These are phyloP conservation scores for Gonioctena quinquepunctata DNA, from an alignment of 1,140 invertebrate genomes.

Conservation along the genomic window DNA sequence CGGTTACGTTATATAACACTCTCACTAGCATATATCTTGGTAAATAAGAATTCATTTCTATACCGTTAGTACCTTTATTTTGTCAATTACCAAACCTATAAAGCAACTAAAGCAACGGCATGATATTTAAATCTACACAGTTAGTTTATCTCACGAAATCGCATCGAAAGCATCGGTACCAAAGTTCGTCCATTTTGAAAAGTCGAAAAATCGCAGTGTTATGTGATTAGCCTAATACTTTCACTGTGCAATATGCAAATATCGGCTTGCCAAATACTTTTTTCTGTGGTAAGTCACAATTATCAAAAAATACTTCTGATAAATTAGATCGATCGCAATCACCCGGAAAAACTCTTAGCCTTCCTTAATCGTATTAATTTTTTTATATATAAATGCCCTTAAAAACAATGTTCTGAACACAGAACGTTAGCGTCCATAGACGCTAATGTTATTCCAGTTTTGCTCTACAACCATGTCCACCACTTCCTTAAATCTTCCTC, in stretches of 20 bases:
- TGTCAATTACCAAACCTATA: neutral
- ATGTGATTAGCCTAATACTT: neutral
- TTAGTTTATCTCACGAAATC: neutral
- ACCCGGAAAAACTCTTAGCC: too few relatives aligned
- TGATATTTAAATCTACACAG: neutral
- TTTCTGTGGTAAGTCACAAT: neutral
- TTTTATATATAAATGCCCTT: too few relatives aligned
- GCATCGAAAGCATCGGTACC: neutral
- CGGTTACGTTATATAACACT: neutral
- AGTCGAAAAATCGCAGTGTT: neutral
- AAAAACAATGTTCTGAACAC: too few relatives aligned
- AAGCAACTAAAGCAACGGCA: neutral
- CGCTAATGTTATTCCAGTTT: too few relatives aligned
- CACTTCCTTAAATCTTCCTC: too few relatives aligned
- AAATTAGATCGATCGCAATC: too few relatives aligned
- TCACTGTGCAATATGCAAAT: neutral
- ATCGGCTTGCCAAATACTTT: neutral
- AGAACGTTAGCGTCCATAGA: too few relatives aligned
- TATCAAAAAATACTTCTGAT: too few relatives aligned
- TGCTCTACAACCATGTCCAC: too few relatives aligned
- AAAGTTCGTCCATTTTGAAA: too few relatives aligned
- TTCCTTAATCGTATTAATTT: too few relatives aligned
- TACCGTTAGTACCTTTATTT: neutral
- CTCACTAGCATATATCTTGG: neutral
- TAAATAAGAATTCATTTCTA: neutral